Base-by-base conservation (phyloP, 1,140 invertebrate species). In the Oscheius sp. region DNA sequence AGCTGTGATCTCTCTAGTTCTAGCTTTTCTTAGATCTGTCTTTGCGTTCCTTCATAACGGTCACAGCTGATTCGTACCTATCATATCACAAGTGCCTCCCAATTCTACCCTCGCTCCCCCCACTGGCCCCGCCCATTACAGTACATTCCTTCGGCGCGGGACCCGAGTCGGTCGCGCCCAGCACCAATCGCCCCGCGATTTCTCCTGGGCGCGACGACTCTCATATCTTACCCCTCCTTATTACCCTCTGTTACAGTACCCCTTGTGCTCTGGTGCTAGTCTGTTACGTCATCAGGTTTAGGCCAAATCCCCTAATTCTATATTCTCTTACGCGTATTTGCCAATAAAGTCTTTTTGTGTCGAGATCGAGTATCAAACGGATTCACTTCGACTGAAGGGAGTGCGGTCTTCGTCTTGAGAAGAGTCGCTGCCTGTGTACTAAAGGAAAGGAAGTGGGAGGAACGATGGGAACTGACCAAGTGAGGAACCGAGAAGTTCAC, bases 31-130 rank as follows among this genome's bases (percentile, higher is more conserved):
- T n/a, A n/a, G n/a, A n/a, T n/a, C n/a, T n/a, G n/a, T n/a, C n/a
- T n/a, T n/a, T n/a, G n/a, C n/a, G n/a, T n/a, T n/a, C n/a, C n/a
- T n/a, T n/a, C n/a, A n/a, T n/a, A n/a, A n/a, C n/a, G n/a, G n/a
- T n/a, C n/a, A 7, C 23, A 26, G 49, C 49, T 23, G 49, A 23
- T 26, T 55, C 49, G 28, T 26, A 23, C 7, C 7, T 55, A 13
- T 23, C 49, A 55, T 55, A 55, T 55, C 49, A 55, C 49, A 55
- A 55, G 49, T 55, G 49, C 49, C 49, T 55, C 28, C 38, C n/a
- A 42, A n/a, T 10, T n/a, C n/a, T n/a, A n/a, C 28, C 28, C 49
- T 23, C 23, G 49, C 23, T 55, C 49, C 28, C 7, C 23, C 28
- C 28, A 42, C 38, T 42, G 38, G 7, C 38, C n/a, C 38, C n/a